Evolutionary conservation across 1,140 invertebrate species (phyloP), one percentile per base, ranked within the genome.

Genomic region (Polypedilum vanderplanki): DNA sequence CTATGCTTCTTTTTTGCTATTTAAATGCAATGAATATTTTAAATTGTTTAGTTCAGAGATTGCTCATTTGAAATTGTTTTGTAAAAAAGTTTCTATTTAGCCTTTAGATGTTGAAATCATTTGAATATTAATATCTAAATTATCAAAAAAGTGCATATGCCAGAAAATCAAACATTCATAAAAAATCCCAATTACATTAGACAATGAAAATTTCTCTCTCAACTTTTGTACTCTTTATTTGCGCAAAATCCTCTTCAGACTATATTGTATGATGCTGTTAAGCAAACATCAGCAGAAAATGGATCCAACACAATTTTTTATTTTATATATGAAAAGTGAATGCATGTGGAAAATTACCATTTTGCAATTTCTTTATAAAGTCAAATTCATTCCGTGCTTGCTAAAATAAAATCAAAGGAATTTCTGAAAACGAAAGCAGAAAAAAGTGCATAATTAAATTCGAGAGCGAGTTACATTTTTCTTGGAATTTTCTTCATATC

Each of bases 301-400:
- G 12, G 12, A 57, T 12, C 12, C n/a, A 57, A 12, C n/a, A n/a
- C n/a, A 33, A 33, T 33, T 33, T 33, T 33, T 33, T 33, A 33
- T 33, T 33, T 33, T 33, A 5, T 33, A 33, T 5, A 33, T 33
- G 46, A 57, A n/a, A 15, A n/a, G 12, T 57, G 46, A 57, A 57
- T 57, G 46, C 46, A 57, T 57, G 46, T 57, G 46, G 46, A 57
- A 57, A 57, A 57, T 57, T 12, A 57, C 46, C 46, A 57, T 57
- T 57, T 57, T 57, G 46, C 46, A 57, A 57, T 57, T 57, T 57
- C 46, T 57, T 57, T n/a, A 57, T n/a, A 57, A 15, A 12, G 4
- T 3, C 46, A 57, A n/a, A 15, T 15, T 57, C 15, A 3, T 57
- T 57, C 15, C 15, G 1, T 57, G 1, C n/a, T 57, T 57, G 12